Conservation (phyloP, 2,113 vertebrate genomes). For the Anguilla rostrata region DNA sequence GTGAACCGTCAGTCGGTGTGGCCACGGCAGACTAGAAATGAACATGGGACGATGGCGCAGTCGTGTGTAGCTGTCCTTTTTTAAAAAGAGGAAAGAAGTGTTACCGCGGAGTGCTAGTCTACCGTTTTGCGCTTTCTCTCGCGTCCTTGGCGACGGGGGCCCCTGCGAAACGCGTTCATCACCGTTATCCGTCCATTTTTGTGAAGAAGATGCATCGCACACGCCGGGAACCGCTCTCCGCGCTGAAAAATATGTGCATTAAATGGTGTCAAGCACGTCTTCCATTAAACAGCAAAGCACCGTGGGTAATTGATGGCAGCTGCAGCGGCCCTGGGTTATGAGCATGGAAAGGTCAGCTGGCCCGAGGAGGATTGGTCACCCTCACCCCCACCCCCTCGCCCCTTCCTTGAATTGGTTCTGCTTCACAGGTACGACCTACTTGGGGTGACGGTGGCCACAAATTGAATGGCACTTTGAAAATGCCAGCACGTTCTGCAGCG, state of each 20-base stretch:
- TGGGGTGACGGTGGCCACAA: background rate
- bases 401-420: background rate
- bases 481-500: background rate
- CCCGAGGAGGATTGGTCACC: background rate
- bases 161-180: background rate
- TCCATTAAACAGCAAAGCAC: slow-evolving; percentile 24
- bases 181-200: background rate
- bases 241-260: background rate
- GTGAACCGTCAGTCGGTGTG: too few species aligned
- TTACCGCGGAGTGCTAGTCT: too few species aligned
- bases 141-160: too few species aligned
- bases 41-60: too few species aligned
- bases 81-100: too few species aligned
- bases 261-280: background rate
- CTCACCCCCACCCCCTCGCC: too few species aligned
- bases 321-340: slow-evolving; percentile 4
- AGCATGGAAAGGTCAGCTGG: background rate
- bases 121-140: too few species aligned
- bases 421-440: too few species aligned
- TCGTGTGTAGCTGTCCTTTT: too few species aligned
- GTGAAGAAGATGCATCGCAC: background rate
- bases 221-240: too few species aligned
- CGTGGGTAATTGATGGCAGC: slow-evolving; percentile 24
- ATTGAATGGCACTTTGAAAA: background rate
- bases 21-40: too few species aligned